A percentile compares a stretch with the other conserved stretches of the same genome.
These are phyloP conservation scores for Pyralis farinalis DNA, from an alignment of 2,888 invertebrate species.

Conservation along the genomic window DNA sequence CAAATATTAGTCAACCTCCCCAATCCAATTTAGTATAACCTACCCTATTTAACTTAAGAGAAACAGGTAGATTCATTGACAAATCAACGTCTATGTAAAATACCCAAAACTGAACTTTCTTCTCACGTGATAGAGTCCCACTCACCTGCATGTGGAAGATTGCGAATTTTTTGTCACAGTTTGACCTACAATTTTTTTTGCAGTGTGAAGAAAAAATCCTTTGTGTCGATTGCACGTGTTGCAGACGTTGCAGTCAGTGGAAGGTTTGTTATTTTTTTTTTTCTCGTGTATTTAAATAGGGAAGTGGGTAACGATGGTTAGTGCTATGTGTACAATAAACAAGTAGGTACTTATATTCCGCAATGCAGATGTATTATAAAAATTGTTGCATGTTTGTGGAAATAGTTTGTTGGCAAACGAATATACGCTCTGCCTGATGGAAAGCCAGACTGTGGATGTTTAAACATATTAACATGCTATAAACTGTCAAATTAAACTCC, in stretches of 20 bases:
- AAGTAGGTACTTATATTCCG: too few relatives aligned
- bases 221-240: conserved; percentile 21
- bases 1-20: not conserved
- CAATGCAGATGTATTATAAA: too few relatives aligned
- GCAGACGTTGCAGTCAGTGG: conserved; percentile 11
- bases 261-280: conserved; percentile 12
- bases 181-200: conserved; percentile 19
- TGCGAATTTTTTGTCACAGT: conserved; percentile 10
- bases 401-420: too few relatives aligned
- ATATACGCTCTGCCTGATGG: too few relatives aligned
- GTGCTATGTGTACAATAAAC: too few relatives aligned
- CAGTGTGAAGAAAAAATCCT: conserved; percentile 15
- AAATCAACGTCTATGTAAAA: not conserved
- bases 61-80: conserved; percentile 19
- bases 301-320: conserved; percentile 4
- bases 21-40: conserved; percentile 1
- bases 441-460: too few relatives aligned
- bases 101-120: conserved; percentile 1
- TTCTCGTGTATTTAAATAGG: not conserved
- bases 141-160: not conserved
- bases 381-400: too few relatives aligned
- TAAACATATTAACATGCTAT: too few relatives aligned
- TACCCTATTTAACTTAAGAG: conserved; percentile 22
- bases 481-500: too few relatives aligned
- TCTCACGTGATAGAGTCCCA: not conserved